Evolutionary conservation across 1,140 invertebrate species (phyloP), one percentile per base, ranked within the genome.

Genomic region (Hestina assimilis): DNA sequence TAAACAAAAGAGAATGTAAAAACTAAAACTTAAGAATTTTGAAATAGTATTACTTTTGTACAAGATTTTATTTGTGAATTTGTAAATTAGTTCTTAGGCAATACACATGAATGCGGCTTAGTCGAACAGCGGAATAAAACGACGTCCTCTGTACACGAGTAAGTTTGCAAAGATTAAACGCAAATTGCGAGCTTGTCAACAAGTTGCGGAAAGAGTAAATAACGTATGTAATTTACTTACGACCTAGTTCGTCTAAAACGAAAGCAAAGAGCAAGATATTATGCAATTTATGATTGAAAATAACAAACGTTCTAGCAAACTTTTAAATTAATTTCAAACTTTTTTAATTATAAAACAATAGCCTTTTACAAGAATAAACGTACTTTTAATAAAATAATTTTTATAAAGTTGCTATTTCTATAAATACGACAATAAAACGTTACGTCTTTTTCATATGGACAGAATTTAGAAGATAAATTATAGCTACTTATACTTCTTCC

Each of bases 141-240:
- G 43, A 26, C 31, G 9, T 17, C 31, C 15, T 14, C n/a, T 11
- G 43, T 19, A 29, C 14, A 28, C 42, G 42, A 46, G 43, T n/a
- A 46, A 46, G 43, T 46, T 28, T 4, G 43, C 23, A 46, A 46
- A 46, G 43, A 29, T 26, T 46, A 31, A 46, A 15, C 15, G 15
- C 12, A 46, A 46, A 46, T 46, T 46, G 43, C 43, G n/a, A 29
- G 43, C 26, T 46, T 46, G 43, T 46, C 26, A 17, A 46, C 43
- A 19, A 46, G 26, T 19, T 46, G 24, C 17, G 43, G 43, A 46
- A 26, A 24, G 42, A n/a, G 23, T 46, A 20, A 46, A 46, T 29
- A 31, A 46, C 26, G 43, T 31, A 46, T 46, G 43, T 46, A 46
- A 46, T 46, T 46, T 46, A 31, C 29, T 46, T 46, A 46, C 28